phyloP scores from a whole-genome alignment of 2,797 vertebrate species.

The Gephyroberyx darwinii region DNA sequence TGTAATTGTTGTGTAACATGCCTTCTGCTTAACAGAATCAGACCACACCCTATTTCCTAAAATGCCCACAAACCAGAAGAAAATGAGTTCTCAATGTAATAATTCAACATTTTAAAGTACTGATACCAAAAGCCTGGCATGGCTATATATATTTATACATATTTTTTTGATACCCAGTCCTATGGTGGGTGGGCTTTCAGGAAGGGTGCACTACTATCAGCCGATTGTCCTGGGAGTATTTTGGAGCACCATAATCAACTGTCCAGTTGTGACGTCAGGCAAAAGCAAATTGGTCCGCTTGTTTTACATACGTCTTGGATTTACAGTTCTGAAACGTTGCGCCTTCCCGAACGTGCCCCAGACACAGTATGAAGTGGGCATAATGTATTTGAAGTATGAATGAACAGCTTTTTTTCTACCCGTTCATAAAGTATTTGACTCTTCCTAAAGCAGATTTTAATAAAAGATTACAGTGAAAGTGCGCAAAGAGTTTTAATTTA shows the following conservation, averaged over 20 bases:
- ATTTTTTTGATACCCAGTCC: not conserved
- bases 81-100: not conserved
- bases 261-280: not conserved
- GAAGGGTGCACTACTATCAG: not conserved
- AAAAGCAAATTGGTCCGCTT: not conserved
- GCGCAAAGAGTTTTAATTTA: slow-evolving; percentile 40
- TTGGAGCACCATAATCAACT: slow-evolving; percentile 7
- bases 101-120: not conserved
- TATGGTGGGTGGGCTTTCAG: slow-evolving; percentile 2
- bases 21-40: too few species aligned
- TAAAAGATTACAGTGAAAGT: slow-evolving; percentile 77
- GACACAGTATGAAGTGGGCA: slow-evolving; percentile 48
- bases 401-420: slow-evolving; percentile 73
- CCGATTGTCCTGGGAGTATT: not conserved
- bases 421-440: slow-evolving; percentile 73
- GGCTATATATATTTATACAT: not conserved
- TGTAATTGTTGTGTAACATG: too few species aligned
- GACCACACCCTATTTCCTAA: too few species aligned
- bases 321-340: slow-evolving; percentile 15
- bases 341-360: slow-evolving; percentile 39
- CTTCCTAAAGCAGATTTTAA: slow-evolving; percentile 81
- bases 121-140: not conserved
- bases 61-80: not conserved
- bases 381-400: slow-evolving; percentile 56
- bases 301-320: slow-evolving; percentile 2